Percentiles rank a stretch among this genome's conserved stretches.
Conservation (phyloP, 2,888 invertebrate species). For the Fragum fragum region DNA sequence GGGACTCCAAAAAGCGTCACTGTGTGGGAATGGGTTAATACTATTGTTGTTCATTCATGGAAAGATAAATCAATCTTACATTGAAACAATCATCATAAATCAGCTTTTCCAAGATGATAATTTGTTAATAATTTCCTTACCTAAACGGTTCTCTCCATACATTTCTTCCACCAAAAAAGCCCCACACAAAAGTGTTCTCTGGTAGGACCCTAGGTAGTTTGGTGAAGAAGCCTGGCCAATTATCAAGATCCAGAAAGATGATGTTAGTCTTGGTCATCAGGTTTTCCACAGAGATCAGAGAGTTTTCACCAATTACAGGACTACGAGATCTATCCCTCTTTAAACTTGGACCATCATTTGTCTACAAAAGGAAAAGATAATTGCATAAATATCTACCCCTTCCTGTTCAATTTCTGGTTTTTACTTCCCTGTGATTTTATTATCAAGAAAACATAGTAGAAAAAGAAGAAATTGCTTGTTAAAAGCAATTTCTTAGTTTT, state of each 20-base stretch:
- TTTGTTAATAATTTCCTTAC: conserved; percentile 39
- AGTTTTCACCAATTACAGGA: conserved; percentile 27
- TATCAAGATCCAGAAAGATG: conserved; percentile 78
- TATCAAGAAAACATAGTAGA: no score
- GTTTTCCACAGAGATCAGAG: conserved; percentile 49
- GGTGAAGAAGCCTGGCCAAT: conserved; percentile 73
- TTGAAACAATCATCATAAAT: no score
- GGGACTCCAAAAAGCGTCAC: no score
- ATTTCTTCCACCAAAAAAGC: conserved; percentile 70
- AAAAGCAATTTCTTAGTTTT: no score
- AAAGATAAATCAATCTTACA: no score
- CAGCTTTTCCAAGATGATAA: no score
- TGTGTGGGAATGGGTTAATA: no score
- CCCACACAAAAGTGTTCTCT: conserved; percentile 74
- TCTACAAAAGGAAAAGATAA: conserved; percentile 18
- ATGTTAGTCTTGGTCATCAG: conserved; percentile 70
- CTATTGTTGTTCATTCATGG: no score
- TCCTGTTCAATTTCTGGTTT: no score
- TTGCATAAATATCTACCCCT: no score
- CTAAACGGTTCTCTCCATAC: conserved; percentile 69
- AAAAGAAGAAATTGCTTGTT: no score
- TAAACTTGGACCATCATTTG: background rate
- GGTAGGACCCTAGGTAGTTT: conserved; percentile 69
- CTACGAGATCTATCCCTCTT: conserved; percentile 43
- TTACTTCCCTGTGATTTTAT: no score